Conservation (phyloP, 2,113 vertebrate genomes). For the Platichthys flesus region DNA sequence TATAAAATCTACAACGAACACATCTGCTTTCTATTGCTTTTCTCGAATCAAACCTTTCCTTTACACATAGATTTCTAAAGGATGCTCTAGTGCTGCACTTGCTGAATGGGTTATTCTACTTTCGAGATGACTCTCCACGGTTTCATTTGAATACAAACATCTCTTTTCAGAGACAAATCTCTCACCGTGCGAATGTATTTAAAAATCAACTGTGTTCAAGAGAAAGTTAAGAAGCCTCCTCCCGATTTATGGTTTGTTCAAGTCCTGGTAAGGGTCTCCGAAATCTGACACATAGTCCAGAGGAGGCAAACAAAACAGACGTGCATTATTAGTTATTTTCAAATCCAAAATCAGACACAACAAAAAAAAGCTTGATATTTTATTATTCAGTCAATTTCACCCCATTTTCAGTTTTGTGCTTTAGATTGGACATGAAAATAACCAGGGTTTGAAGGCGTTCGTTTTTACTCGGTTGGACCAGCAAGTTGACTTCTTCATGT, state of each 20-base stretch:
- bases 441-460: background rate
- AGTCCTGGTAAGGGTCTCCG: background rate
- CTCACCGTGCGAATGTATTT: background rate
- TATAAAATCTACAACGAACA: no score
- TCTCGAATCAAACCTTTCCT: no score
- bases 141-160: constrained; percentile 1
- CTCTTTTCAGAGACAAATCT: background rate
- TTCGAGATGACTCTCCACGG: background rate
- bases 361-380: no score
- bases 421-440: background rate
- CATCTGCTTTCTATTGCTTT: no score
- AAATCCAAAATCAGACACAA: no score
- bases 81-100: background rate
- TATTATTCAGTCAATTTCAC: no score
- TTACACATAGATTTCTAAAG: no score
- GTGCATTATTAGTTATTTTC: no score
- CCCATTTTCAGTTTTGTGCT: no score
- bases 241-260: background rate
- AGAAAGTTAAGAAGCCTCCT: background rate
- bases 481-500: background rate
- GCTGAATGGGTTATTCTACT: background rate
- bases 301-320: background rate
- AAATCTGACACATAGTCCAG: no score
- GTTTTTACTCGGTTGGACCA: background rate
- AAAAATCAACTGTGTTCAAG: background rate